Evolutionary conservation across 2,797 vertebrate species (phyloP).

Genomic region (Euthynnus affinis): DNA sequence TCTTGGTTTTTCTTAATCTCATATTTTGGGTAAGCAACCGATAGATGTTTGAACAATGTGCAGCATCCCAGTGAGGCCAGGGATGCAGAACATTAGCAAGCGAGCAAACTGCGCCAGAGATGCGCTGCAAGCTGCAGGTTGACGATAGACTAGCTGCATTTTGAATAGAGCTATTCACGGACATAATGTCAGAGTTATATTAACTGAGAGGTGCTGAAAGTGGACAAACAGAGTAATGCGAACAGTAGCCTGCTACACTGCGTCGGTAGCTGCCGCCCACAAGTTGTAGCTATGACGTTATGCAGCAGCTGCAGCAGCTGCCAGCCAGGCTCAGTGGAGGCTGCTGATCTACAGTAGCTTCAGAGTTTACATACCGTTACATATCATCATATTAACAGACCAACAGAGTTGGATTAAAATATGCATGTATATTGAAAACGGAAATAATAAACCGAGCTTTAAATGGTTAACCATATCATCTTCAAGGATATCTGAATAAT

Average conservation of each 20-base stretch:
- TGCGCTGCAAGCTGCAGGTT: slow-evolving; percentile 26
- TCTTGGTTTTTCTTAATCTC: slow-evolving; percentile 97
- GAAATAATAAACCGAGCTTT: neutral
- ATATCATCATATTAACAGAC: neutral
- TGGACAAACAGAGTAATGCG: neutral
- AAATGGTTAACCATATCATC: too few relatives aligned
- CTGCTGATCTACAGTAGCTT: slow-evolving; percentile 35
- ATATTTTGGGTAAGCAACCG: slow-evolving; percentile 95
- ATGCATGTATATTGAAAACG: neutral
- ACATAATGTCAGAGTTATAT: neutral
- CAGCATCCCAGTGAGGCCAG: slow-evolving; percentile 56
- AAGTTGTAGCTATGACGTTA: slow-evolving; percentile 62
- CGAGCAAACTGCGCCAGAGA: slow-evolving; percentile 76
- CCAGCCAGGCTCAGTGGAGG: neutral
- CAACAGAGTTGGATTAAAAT: neutral
- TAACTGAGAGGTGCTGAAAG: neutral
- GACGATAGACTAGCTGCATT: neutral
- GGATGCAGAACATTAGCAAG: slow-evolving; percentile 59
- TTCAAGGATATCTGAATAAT: slow-evolving; percentile 1
- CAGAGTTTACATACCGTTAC: neutral
- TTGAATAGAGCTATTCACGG: neutral
- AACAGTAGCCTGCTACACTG: neutral
- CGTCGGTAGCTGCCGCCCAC: slow-evolving; percentile 47
- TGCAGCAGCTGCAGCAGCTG: slow-evolving; percentile 58
- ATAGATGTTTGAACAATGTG: slow-evolving; percentile 44